Evolutionary conservation across 1,140 invertebrate species (phyloP), one percentile per base, ranked within the genome.

Genomic region (Anoplolepis gracilipes): DNA sequence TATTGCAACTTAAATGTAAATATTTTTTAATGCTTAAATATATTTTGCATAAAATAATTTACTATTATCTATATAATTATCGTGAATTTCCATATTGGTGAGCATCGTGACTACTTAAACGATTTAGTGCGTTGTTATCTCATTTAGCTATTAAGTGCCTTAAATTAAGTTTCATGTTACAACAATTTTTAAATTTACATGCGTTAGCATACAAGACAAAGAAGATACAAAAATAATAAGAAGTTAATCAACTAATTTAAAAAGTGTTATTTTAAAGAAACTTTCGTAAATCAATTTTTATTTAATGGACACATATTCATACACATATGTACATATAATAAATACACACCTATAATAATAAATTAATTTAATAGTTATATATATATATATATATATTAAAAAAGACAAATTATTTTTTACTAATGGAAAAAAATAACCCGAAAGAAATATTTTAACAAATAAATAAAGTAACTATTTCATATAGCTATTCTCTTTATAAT

Each of bases 91-190:
- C 2, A 28, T 67, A 39, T 30, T 22, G 22, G 3, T 36, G 6
- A 42, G 0, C 25, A 39, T 10, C 6, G 1, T n/a, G 13, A 55
- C 7, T 5, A 53, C 16, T 70, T 16, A 57, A 78, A 65, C 11
- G 3, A 46, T 78, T 69, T 55, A 69, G 8, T 22, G 22, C n/a
- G 28, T 55, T 11, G 30, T 81, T 70, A 69, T 79, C 10, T 57
- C n/a, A 57, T 55, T 39, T 2, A 25, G 5, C 8, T 69, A 6
- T 4, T 67, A 19, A 69, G 33, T 70, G 39, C 28, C 28, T 78
- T 25, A 42, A 81, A 70, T 79, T 53, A 11, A 55, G 7, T 25
- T 10, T 39, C 2, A 5, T 10, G 4, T 81, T 70, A 30, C 69
- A 7, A 61, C 16, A 57, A 7, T 79, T 55, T 10, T 69, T 13